Evolutionary conservation across 2,888 invertebrate species (phyloP), one percentile per base, ranked within the genome.

Genomic region (Margaritifera margaritifera): DNA sequence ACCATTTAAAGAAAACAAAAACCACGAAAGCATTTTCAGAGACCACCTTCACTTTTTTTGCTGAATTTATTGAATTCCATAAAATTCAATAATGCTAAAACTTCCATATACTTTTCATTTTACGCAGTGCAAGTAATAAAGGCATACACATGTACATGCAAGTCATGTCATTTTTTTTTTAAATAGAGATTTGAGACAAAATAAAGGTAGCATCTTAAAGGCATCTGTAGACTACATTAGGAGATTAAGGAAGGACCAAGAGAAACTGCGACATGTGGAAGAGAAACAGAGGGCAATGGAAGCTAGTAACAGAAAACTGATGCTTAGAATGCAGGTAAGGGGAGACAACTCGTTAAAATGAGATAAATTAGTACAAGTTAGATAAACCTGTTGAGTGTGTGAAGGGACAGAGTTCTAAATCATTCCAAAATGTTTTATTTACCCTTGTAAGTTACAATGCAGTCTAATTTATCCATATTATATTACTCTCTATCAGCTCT

Each of bases 141-240:
- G 31, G 31, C 31, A 31, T 31, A 31, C 6, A 31, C 31, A 31
- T 6, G n/a, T 6, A 31, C 31, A 31, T 31, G 6, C 5, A 31
- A 4, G 2, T 4, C 4, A 27, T 4, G 4, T 27, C 27, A 31
- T 31, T 42, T 19, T 31, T 20, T 61, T 27, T 50, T 66, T 69
- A 79, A 82, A 72, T 78, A 88, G 90, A 70, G 91, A 91, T 68
- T 81, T 90, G 82, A 87, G 90, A 72, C 86, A 91, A 79, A 91
- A 91, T 85, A 91, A 91, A 75, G 99, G 99, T 20, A 97, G 98
- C 2, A 99, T 99, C 79, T 92, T 99, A n/a, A 98, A 97, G 90
- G 98, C 98, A 55, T 97, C 97, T 15, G 98, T 98, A 66, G 98
- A 99, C 90, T 99, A 98, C 89, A 97, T 99, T 84, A 95, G 95